Conservation (phyloP, 2,888 invertebrate species). For the Sabellastarte sp. region DNA sequence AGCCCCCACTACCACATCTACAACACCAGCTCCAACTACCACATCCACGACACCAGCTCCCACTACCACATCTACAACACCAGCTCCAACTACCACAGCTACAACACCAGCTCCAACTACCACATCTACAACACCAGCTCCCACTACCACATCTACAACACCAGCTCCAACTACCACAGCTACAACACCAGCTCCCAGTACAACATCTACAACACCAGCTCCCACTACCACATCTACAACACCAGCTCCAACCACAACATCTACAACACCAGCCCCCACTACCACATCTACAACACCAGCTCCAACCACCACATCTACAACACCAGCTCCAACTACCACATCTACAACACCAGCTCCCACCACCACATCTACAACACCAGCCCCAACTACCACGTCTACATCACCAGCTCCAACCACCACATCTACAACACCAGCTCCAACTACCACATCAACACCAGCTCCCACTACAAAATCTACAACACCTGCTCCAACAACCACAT, state of each 20-base stretch:
- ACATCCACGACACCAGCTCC: neutral
- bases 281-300: slow-evolving; percentile 21
- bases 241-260: slow-evolving; percentile 10
- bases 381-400: neutral
- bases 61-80: neutral
- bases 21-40: neutral
- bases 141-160: neutral
- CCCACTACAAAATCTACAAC: neutral
- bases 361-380: slow-evolving; percentile 5
- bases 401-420: neutral
- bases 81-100: neutral
- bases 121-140: neutral
- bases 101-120: neutral
- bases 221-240: slow-evolving; percentile 5
- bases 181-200: neutral
- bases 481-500: neutral
- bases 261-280: slow-evolving; percentile 19
- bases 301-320: slow-evolving; percentile 10
- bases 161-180: neutral
- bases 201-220: slow-evolving; percentile 4
- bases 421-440: neutral
- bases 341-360: slow-evolving; percentile 2
- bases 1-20: neutral
- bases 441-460: neutral
- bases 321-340: slow-evolving; percentile 11